phyloP scores from a whole-genome alignment of 2,113 vertebrate species.

The Panthera tigris region DNA sequence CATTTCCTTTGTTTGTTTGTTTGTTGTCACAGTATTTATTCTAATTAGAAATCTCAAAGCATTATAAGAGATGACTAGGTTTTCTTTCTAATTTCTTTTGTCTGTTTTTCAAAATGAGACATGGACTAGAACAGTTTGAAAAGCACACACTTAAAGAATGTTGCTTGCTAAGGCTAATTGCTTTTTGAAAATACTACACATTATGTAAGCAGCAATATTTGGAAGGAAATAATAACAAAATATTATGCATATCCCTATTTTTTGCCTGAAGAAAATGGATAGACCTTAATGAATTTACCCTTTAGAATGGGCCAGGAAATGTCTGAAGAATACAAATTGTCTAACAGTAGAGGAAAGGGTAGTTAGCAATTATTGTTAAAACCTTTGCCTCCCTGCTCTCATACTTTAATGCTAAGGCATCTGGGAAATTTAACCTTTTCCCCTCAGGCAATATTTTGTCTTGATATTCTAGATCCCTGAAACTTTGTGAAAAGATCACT shows the following conservation, averaged over 20 bases:
- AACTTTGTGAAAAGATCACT: conserved; percentile 35
- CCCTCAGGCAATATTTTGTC: conserved; percentile 16
- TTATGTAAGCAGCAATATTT: neutral
- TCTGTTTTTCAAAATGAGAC: conserved; percentile 39
- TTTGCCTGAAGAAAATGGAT: conserved; percentile 32
- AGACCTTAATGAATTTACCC: conserved; percentile 40
- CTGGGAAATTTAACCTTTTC: conserved; percentile 42
- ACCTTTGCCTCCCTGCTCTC: neutral
- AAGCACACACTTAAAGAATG: neutral
- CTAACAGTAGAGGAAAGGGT: neutral
- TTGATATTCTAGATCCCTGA: neutral
- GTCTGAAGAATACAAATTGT: conserved; percentile 23
- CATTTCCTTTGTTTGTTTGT: neutral
- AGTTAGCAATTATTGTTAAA: conserved; percentile 49
- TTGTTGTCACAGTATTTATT: neutral
- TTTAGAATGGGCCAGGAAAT: conserved; percentile 33
- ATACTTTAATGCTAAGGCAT: conserved; percentile 48
- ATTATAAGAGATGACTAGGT: neutral
- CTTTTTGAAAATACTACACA: neutral
- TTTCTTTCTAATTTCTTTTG: neutral
- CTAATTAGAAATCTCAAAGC: neutral
- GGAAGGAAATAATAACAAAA: conserved; percentile 27
- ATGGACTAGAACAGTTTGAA: neutral
- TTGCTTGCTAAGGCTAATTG: conserved; percentile 11
- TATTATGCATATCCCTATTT: neutral